Conservation (phyloP, 64 coral and sea anemone species). For the Montipora capricornis region DNA sequence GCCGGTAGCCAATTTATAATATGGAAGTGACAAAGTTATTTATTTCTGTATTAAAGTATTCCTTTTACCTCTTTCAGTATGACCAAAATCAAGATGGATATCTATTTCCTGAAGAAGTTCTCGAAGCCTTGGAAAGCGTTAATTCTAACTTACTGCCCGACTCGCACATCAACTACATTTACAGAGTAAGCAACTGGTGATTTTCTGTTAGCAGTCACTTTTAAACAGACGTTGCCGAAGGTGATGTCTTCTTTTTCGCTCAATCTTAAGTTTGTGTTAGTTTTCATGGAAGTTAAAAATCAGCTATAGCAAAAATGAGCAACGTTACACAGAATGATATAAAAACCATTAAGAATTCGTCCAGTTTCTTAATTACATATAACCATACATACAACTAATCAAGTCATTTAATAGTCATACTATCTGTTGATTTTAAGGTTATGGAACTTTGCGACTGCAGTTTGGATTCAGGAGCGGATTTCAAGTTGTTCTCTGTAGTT, state of each 20-base stretch:
- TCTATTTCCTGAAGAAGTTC: slow-evolving; percentile 91
- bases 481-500: slow-evolving; percentile 96
- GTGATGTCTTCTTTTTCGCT: background rate
- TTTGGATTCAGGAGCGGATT: slow-evolving; percentile 78
- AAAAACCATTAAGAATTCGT: background rate
- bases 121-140: slow-evolving; percentile 92
- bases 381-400: too few species aligned
- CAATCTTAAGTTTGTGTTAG: background rate
- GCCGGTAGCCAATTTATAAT: too few species aligned
- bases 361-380: background rate
- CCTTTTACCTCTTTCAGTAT: slow-evolving; percentile 57
- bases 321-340: background rate
- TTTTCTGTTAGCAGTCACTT: background rate
- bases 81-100: slow-evolving; percentile 94
- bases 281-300: background rate
- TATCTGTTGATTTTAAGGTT: slow-evolving; percentile 34
- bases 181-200: slow-evolving; percentile 77
- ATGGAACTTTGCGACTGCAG: slow-evolving; percentile 94
- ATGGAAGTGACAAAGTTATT: too few species aligned
- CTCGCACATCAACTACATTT: slow-evolving; percentile 92
- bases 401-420: background rate
- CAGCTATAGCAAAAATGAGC: background rate
- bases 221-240: background rate
- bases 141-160: slow-evolving; percentile 93
- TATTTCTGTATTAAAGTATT: background rate